phyloP scores from a whole-genome alignment of 2,888 invertebrate genomes.

The Luffia ferchaultella region DNA sequence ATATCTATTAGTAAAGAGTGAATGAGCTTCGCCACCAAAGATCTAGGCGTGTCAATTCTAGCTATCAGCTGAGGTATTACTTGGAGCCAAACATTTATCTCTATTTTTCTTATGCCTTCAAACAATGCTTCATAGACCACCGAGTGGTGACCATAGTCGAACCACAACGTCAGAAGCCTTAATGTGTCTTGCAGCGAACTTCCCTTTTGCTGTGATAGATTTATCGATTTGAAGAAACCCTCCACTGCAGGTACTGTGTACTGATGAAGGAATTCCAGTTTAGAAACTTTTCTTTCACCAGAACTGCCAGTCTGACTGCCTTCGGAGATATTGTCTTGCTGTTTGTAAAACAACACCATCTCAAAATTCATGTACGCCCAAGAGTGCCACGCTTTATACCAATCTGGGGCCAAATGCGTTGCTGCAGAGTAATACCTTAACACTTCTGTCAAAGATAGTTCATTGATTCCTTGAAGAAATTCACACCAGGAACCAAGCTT shows the following conservation, averaged over 20 bases:
- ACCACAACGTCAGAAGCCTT: slow-evolving; percentile 94
- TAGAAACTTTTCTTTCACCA: slow-evolving; percentile 47
- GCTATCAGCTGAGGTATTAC: slow-evolving; percentile 99
- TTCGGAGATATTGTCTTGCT: slow-evolving; percentile 46
- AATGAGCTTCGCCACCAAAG: slow-evolving; percentile 88
- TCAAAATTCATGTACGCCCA: slow-evolving; percentile 99
- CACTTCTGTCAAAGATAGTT: slow-evolving; percentile 77
- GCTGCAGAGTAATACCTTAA: slow-evolving; percentile 84
- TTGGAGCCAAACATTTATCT: slow-evolving; percentile 99
- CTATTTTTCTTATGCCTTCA: slow-evolving; percentile 91
- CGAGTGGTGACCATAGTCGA: slow-evolving; percentile 94
- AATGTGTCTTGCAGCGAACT: slow-evolving; percentile 97
- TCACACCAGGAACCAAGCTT: slow-evolving; percentile 97
- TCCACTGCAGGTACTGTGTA: slow-evolving; percentile 88
- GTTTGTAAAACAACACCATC: slow-evolving; percentile 76
- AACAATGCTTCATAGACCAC: slow-evolving; percentile 94
- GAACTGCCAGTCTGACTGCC: slow-evolving; percentile 51
- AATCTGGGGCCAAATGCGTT: slow-evolving; percentile 83
- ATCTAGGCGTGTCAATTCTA: slow-evolving; percentile 92
- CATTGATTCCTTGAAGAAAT: slow-evolving; percentile 81
- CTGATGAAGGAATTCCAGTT: slow-evolving; percentile 57
- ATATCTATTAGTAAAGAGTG: slow-evolving; percentile 95
- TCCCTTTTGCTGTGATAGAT: slow-evolving; percentile 78
- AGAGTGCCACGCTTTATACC: slow-evolving; percentile 99
- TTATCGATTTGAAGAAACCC: slow-evolving; percentile 95